Base-by-base conservation (phyloP, 2,113 vertebrate genomes). In the Bombycilla garrulus region DNA sequence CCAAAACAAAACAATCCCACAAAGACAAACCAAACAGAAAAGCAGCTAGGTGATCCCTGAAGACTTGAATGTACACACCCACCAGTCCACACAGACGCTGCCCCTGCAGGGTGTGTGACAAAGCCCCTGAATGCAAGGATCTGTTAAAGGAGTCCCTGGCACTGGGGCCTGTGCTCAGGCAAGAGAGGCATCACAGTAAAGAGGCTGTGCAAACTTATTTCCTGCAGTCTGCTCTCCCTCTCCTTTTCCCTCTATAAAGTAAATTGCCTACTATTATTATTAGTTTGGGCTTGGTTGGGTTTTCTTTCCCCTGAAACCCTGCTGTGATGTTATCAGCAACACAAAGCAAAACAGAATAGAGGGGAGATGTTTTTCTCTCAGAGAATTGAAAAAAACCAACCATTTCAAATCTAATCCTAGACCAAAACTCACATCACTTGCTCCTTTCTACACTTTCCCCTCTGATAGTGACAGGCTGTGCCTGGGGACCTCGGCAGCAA, bases 41-140 rank as follows among this genome's bases (percentile, higher is more conserved):
- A 66, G 6, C 21, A 71, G 26, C 7, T 6, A 26, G 3, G 11
- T 47, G 40, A n/a, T 50, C 38, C 24, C 57, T 64, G 44, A 60
- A 56, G 31, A 31, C 8, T 2, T 2, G 24, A 42, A 6, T 6
- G 9, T 23, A 19, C 6, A 10, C 7, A 22, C 0, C 6, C 15
- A 38, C 2, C 3, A 7, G 21, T 31, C 19, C n/a, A 35, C 40
- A 21, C 3, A 48, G 38, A 10, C 0, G 0, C 17, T 50, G 35
- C 4, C 33, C 23, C 48, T 80, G 36, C 28, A 67, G 51, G 51
- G 8, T 8, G 5, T 18, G 36, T 8, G 22, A 44, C 40, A 72
- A 51, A 92, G 11, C 6, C 53, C n/a, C 44, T 51, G 31, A 9
- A 5, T 28, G 62, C 8, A 60, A 12, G 12, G 7, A 1, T 4